phyloP scores from a whole-genome alignment of 2,113 vertebrate genomes.

The Onychorhynchus coronatus region DNA sequence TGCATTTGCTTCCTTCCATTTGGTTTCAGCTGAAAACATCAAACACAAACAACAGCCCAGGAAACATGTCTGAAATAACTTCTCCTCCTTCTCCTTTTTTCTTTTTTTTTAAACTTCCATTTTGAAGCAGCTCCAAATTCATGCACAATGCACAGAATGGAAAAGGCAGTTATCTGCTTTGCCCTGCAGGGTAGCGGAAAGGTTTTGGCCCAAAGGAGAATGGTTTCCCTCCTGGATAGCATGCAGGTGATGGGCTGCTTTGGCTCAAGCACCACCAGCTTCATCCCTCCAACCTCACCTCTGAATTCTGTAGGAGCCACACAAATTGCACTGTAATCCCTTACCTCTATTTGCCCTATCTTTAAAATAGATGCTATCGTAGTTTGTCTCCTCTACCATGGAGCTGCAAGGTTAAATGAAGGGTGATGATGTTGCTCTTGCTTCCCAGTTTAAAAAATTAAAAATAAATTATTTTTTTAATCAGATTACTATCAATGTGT shows the following conservation, averaged over 20 bases:
- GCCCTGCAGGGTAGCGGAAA: not conserved
- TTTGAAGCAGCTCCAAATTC: not conserved
- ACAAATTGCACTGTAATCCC: not conserved
- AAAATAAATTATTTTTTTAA: not conserved
- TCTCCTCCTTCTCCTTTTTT: not conserved
- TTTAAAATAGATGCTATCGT: not conserved
- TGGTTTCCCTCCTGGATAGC: not conserved
- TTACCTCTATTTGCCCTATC: not conserved
- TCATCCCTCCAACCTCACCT: not conserved
- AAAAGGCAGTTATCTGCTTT: not conserved
- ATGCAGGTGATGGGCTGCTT: not conserved
- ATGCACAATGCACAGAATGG: not conserved
- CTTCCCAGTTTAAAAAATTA: not conserved
- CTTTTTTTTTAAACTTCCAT: not conserved
- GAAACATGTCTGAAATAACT: not conserved
- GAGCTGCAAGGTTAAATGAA: not conserved
- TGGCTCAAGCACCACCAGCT: not conserved
- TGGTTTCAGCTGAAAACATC: not conserved
- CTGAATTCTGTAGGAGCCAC: not conserved
- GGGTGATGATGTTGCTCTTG: not conserved
- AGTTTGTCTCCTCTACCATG: not conserved
- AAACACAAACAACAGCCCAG: not conserved
- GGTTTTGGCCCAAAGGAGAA: not conserved
- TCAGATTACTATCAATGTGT: not conserved
- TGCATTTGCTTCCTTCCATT: not conserved